Evolutionary conservation across 2,113 vertebrate species (phyloP).

Genomic region (Eidolon helvum): DNA sequence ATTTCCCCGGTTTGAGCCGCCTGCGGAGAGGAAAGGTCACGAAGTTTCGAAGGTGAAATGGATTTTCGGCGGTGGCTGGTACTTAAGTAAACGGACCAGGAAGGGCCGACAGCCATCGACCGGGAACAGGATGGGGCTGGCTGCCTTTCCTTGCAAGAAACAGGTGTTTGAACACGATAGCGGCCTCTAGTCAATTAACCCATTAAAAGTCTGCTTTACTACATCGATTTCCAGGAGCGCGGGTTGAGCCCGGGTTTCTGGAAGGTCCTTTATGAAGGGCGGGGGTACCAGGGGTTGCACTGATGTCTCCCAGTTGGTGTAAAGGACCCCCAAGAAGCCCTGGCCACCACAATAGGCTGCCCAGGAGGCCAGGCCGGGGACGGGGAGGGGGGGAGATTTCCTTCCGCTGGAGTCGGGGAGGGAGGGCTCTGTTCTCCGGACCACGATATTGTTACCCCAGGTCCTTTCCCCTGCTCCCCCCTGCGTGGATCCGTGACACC

Average conservation of each 20-base stretch:
- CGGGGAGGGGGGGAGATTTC: background rate
- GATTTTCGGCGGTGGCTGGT: slow-evolving; percentile 47
- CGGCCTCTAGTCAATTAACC: slow-evolving; percentile 84
- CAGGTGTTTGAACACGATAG: slow-evolving; percentile 86
- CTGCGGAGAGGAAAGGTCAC: background rate
- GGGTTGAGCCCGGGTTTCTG: slow-evolving; percentile 8
- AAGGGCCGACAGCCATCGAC: slow-evolving; percentile 67
- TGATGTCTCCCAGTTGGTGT: background rate
- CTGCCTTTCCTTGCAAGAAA: slow-evolving; percentile 75
- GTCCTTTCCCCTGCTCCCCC: too few species aligned
- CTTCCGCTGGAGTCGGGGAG: background rate
- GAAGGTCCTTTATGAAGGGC: slow-evolving; percentile 69
- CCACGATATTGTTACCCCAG: fast-evolving
- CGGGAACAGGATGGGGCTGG: slow-evolving; percentile 64
- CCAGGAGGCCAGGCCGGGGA: fast-evolving
- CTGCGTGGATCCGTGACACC: background rate
- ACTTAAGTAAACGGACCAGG: slow-evolving; percentile 74
- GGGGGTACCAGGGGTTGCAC: background rate
- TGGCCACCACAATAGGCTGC: background rate
- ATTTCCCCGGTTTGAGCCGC: background rate
- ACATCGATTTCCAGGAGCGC: slow-evolving; percentile 76
- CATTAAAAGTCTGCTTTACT: slow-evolving; percentile 83
- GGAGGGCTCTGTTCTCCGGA: background rate
- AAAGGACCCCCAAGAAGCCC: background rate
- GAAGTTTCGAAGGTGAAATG: slow-evolving; percentile 63